Evolutionary conservation across 2,797 vertebrate species (phyloP).

Genomic region (Lutjanus argentimaculatus): DNA sequence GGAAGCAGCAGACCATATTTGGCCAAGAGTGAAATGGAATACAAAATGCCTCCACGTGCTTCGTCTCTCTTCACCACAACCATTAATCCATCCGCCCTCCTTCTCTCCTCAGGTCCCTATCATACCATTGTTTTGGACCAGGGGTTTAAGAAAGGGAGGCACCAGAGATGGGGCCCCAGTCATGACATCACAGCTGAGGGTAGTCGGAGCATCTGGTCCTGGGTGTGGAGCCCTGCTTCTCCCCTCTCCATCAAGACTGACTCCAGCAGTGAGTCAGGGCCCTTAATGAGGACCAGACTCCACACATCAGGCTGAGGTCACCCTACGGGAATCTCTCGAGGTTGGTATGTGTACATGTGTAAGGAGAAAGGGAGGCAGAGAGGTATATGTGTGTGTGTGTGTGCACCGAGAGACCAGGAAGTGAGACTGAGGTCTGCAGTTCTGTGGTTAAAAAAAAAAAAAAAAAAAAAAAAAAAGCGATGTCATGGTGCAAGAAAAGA

Average conservation of each 20-base stretch:
- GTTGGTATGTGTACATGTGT: constrained; percentile 60
- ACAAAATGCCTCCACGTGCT: constrained; percentile 35
- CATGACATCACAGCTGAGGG: constrained; percentile 84
- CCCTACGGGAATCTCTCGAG: constrained; percentile 79
- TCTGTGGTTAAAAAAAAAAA: constrained; percentile 50
- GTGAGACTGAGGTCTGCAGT: constrained; percentile 45
- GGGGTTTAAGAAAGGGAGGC: constrained; percentile 71
- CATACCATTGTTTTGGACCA: constrained; percentile 56
- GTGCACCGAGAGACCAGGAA: constrained; percentile 24
- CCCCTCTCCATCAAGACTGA: constrained; percentile 77
- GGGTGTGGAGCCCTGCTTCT: constrained; percentile 83
- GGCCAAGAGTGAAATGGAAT: constrained; percentile 36
- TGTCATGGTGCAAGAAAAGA: constrained; percentile 59
- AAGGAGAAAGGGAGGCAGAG: constrained; percentile 32
- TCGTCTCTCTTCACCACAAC: constrained; percentile 20
- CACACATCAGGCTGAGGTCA: constrained; percentile 78
- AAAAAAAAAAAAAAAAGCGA: constrained; percentile 64
- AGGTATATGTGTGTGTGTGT: constrained; percentile 24
- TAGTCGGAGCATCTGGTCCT: constrained; percentile 83
- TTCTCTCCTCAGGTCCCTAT: constrained; percentile 37
- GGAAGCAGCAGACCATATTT: constrained; percentile 52
- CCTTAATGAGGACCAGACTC: constrained; percentile 88
- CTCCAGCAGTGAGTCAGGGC: constrained; percentile 82
- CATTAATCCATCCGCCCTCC: constrained; percentile 17
- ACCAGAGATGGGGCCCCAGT: constrained; percentile 69